Evolutionary conservation across 2,888 invertebrate species (phyloP).

Genomic region (Keiferia lycopersicella): DNA sequence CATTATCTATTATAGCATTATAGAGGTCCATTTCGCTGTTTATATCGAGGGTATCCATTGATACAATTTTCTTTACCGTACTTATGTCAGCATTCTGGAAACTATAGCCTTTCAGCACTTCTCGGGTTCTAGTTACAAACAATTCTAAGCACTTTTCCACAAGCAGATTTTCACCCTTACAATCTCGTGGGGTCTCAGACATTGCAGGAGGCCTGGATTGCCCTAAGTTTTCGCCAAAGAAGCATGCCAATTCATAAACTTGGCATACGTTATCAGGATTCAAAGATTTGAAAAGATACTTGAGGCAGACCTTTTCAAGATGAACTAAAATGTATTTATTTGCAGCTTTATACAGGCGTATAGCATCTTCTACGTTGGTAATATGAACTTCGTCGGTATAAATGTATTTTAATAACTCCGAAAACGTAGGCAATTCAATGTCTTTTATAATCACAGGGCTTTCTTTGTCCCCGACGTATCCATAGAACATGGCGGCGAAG

Average conservation of each 20-base stretch:
- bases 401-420: background rate
- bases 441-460: background rate
- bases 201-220: no score
- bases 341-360: background rate
- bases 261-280: background rate
- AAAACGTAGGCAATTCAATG: background rate
- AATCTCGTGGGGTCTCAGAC: no score
- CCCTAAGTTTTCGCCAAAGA: background rate
- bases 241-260: constrained; percentile 2
- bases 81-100: background rate
- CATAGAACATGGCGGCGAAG: constrained; percentile 5
- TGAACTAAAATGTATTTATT: background rate
- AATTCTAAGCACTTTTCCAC: background rate
- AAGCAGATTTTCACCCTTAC: background rate
- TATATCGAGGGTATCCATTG: background rate
- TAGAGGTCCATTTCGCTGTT: background rate
- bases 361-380: background rate
- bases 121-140: background rate
- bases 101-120: background rate
- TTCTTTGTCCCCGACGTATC: background rate
- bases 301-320: background rate
- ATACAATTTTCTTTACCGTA: background rate
- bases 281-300: background rate
- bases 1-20: background rate
- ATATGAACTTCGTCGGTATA: background rate